Base-by-base conservation (phyloP, 2,888 invertebrate species). In the Lepidocyrtoides sp. region DNA sequence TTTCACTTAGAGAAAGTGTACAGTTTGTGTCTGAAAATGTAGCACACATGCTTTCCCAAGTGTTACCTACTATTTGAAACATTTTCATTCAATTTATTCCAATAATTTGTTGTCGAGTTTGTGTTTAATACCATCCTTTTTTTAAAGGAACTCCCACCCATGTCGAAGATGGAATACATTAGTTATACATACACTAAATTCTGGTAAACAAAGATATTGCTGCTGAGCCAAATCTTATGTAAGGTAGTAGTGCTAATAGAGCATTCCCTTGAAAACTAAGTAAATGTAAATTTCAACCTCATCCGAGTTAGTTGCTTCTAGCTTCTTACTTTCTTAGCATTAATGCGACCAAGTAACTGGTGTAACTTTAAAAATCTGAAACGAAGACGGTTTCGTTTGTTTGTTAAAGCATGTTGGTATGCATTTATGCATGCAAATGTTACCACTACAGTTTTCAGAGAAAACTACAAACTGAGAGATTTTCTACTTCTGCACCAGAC, bases 361-460 rank as follows among this genome's bases (percentile, higher is more conserved):
- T 66, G 32, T n/a, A 66, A 66, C 14, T 66, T 66, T 66, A 66
- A 29, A 66, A n/a, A n/a, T 60, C 60, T n/a, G 32, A 66, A 32
- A 66, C n/a, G 29, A 66, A 66, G 66, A 60, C 26, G 26, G n/a
- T n/a, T 60, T 17, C 26, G 60, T 60, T 60, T 7, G 57, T 3
- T 1, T 57, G 3, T 29, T 2, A 32, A 66, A 23, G 26, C 12
- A 60, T 69, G 7, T 69, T 81, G 79, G 32, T 81, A 81, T 81
- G 79, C 57, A 81, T 81, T 81, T 81, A 81, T 81, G 51, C 79
- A 81, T 81, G 79, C 51, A 54, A 81, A 81, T 51, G 77, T 77
- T 77, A 29, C 69, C 41, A 41, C 69, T 36, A 41, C 41, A 36
- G 41, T 8, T 41, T 69, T 41, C 12, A 32, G 20, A 41, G 20